Evolutionary conservation across 2,797 vertebrate species (phyloP).

Genomic region (Silurus aristotelis): DNA sequence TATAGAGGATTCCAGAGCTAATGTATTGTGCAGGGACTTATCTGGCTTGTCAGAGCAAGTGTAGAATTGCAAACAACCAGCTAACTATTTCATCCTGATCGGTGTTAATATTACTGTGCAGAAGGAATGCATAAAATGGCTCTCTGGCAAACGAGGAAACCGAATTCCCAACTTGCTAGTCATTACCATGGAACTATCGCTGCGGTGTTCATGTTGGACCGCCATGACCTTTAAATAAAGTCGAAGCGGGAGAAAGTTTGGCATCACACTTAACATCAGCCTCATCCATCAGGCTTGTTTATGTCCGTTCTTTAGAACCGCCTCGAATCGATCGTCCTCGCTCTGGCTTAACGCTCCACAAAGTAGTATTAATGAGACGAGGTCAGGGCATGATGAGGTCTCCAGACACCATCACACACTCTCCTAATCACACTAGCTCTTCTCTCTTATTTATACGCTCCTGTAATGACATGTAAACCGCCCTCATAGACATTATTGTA

Average conservation of each 20-base stretch:
- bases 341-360: constrained; percentile 19
- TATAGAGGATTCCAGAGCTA: neutral
- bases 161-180: neutral
- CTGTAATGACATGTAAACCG: neutral
- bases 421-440: constrained; percentile 34
- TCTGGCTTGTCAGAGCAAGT: neutral
- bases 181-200: neutral
- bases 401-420: constrained; percentile 45
- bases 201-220: neutral
- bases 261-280: neutral
- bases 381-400: constrained; percentile 46
- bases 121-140: no score
- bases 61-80: neutral
- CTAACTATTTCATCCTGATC: neutral
- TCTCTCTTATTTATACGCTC: constrained; percentile 16
- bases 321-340: constrained; percentile 28
- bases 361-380: constrained; percentile 58
- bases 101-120: neutral
- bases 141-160: neutral
- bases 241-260: constrained; percentile 5
- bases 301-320: constrained; percentile 17
- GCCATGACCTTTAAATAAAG: neutral
- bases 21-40: neutral
- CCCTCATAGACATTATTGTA: neutral
- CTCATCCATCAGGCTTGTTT: constrained; percentile 43